Evolutionary conservation across 1,140 invertebrate genomes (phyloP), one percentile per base, ranked within the genome.

Genomic region (Teleogryllus occipitalis): DNA sequence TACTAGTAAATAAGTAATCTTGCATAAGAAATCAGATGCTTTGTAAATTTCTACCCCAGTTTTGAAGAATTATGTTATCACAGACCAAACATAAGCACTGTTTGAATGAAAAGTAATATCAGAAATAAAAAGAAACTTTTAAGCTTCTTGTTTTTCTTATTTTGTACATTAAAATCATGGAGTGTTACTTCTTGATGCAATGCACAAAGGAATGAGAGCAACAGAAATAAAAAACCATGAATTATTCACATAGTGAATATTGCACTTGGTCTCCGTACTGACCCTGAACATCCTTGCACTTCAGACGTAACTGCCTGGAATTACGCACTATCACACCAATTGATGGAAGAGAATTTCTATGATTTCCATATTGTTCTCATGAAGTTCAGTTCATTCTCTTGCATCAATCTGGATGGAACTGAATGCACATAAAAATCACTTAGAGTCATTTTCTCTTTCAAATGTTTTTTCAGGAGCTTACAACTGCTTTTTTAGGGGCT

Each of bases 401-500:
- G 1, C 27, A 39, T 39, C 27, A 1, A 39, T 39, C 1, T 39
- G 1, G 27, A 39, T 39, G 27, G 27, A 39, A 39, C 27, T 39
- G 27, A 39, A 39, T 39, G 27, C 27, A 39, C 27, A 39, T 39
- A 39, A 39, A 39, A 39, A 39, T 39, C 27, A 39, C 27, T 39
- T 39, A 65, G 54, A 65, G 54, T 65, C 54, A 10, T 14, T 14
- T 65, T 10, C 54, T 65, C 54, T 65, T 65, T 65, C 18, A 18
- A 14, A 65, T 65, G 10, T 14, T 65, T 65, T 65, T 7, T 65
- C 54, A 65, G 54, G 54, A 65, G 54, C 54, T 65, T 54, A 48
- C 46, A 77, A 48, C 46, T 8, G 76, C 47, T 22, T 79, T 79
- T 73, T 79, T 79, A 7, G 54, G 15, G 48, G 78, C 21, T 74